Evolutionary conservation across 2,797 vertebrate species (phyloP).

Genomic region (Pseudotriccus pelzelni): DNA sequence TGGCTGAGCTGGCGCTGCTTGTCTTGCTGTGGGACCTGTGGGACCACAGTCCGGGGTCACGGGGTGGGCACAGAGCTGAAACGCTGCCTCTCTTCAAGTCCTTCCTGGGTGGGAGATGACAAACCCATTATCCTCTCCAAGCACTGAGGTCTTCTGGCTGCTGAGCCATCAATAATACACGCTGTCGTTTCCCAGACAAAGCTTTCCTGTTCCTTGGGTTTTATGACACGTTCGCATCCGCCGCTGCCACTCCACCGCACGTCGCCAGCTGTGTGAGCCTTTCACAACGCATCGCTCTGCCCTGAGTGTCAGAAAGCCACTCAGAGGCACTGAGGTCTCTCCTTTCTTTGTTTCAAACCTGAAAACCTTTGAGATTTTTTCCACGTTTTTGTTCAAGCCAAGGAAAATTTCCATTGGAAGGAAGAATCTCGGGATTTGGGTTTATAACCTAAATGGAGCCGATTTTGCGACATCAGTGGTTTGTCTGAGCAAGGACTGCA

Average conservation of each 20-base stretch:
- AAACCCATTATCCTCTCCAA: not conserved
- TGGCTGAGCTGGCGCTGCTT: fast-evolving
- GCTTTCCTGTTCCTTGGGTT: not conserved
- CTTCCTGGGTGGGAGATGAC: not conserved
- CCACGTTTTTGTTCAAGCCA: not conserved
- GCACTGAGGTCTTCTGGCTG: not conserved
- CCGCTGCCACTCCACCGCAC: fast-evolving
- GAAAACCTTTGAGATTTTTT: not conserved
- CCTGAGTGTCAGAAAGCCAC: not conserved
- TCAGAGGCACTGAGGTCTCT: not conserved
- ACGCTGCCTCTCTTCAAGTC: not conserved
- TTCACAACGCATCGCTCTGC: fast-evolving
- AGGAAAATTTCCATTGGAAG: not conserved
- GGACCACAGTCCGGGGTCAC: fast-evolving
- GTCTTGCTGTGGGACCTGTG: fast-evolving
- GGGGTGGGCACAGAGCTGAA: not conserved
- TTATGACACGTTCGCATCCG: fast-evolving
- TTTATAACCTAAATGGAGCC: not conserved
- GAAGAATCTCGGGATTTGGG: not conserved
- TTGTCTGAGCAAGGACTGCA: not conserved
- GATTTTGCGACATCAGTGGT: not conserved
- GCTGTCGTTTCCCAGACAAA: fast-evolving
- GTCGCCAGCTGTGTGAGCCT: fast-evolving
- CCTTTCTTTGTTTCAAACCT: not conserved
- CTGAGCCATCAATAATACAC: not conserved